These are phyloP conservation scores for Allacma fusca DNA, from an alignment of 2,888 invertebrate species.

Conservation along the genomic window DNA sequence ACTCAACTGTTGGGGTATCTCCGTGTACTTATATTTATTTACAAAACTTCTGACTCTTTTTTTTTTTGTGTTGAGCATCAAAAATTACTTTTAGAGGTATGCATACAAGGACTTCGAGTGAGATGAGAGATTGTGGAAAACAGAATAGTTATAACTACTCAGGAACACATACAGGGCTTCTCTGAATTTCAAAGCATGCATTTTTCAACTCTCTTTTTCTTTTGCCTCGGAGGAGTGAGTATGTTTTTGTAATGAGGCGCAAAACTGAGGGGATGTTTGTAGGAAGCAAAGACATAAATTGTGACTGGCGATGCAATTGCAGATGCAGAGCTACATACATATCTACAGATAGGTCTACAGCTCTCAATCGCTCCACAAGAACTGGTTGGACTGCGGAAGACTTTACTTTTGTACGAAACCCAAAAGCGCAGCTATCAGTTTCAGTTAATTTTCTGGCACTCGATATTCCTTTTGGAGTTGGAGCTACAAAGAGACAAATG, in stretches of 20 bases:
- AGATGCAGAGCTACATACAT: conserved; percentile 1
- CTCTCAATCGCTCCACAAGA: neutral
- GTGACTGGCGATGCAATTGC: neutral
- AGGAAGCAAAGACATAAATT: neutral
- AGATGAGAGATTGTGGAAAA: too few relatives aligned
- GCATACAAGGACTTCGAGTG: too few relatives aligned
- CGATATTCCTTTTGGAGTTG: conserved; percentile 7
- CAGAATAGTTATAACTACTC: too few relatives aligned
- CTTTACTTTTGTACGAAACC: neutral
- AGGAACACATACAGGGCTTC: too few relatives aligned
- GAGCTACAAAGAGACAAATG: too few relatives aligned
- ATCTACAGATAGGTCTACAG: neutral
- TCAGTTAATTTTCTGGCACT: neutral
- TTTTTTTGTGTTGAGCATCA: too few relatives aligned
- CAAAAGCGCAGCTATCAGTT: neutral
- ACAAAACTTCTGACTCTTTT: too few relatives aligned
- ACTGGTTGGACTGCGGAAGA: neutral
- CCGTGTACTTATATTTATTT: too few relatives aligned
- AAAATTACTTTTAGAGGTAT: too few relatives aligned
- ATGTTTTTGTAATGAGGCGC: neutral
- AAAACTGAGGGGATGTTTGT: neutral
- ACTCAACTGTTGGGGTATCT: too few relatives aligned
- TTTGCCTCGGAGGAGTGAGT: neutral
- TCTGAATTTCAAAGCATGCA: too few relatives aligned
- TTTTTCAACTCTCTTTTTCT: too few relatives aligned